Evolutionary conservation across 2,113 vertebrate species (phyloP).

Genomic region (Corvus cornix): DNA sequence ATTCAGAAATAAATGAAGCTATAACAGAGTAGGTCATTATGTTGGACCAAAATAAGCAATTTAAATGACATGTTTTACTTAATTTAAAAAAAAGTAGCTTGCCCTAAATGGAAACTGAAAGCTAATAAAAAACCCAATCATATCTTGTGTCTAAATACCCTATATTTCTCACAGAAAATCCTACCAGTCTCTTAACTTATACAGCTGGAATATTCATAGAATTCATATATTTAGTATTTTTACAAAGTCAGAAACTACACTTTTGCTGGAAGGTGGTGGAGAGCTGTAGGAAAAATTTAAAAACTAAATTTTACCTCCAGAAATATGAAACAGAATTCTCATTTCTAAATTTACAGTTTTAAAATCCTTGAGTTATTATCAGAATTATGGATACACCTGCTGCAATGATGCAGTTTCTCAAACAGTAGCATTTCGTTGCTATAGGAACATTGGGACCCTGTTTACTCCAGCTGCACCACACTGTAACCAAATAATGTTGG

Average conservation of each 20-base stretch:
- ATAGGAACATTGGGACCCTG: conserved; percentile 6
- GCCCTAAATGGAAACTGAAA: neutral
- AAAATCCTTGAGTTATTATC: neutral
- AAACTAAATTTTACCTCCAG: neutral
- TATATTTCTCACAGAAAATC: neutral
- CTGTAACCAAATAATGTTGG: neutral
- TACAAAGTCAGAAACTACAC: neutral
- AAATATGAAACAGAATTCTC: neutral
- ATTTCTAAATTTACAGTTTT: neutral
- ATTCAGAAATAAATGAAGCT: conserved; percentile 46
- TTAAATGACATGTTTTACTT: conserved; percentile 41
- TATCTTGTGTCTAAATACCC: neutral
- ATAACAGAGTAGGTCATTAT: conserved; percentile 42
- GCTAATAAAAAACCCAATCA: neutral
- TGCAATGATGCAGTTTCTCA: neutral
- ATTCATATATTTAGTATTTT: neutral
- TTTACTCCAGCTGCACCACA: neutral
- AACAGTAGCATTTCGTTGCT: conserved; percentile 1
- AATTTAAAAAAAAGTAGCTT: neutral
- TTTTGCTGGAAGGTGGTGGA: neutral
- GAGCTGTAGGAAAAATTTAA: neutral
- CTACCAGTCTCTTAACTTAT: neutral
- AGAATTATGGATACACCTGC: neutral
- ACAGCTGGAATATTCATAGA: neutral
- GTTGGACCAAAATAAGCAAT: conserved; percentile 42